Percentiles rank a stretch among this genome's conserved stretches.
Evolutionary conservation across 2,888 invertebrate species (phyloP).

Genomic region (Acrocyrtus sp.): DNA sequence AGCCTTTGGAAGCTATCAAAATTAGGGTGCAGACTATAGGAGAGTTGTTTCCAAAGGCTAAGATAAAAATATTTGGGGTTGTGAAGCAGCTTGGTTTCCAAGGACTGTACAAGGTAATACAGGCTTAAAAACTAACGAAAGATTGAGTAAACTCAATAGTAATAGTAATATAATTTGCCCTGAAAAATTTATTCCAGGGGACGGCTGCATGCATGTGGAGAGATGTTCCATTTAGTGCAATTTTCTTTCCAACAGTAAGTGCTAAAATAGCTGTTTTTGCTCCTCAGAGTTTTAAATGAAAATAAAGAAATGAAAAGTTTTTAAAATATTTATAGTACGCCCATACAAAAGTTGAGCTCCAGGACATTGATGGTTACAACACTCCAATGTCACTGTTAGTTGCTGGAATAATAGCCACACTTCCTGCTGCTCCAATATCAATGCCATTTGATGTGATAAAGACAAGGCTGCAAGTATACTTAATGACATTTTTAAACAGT

Average conservation of each 20-base stretch:
- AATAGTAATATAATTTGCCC: too few species aligned
- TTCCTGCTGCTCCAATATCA: conserved; percentile 69
- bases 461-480: conserved; percentile 65
- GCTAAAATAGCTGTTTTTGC: too few species aligned
- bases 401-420: conserved; percentile 67
- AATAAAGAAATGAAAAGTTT: not conserved
- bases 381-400: conserved; percentile 67
- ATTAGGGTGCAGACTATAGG: conserved; percentile 72
- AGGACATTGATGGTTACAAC: conserved; percentile 71
- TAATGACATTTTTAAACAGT: not conserved
- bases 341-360: conserved; percentile 69
- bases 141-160: not conserved
- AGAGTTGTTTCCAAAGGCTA: conserved; percentile 67
- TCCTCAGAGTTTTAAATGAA: too few species aligned
- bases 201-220: conserved; percentile 72
- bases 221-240: conserved; percentile 71
- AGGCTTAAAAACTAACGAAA: not conserved
- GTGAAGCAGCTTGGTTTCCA: conserved; percentile 71
- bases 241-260: conserved; percentile 70
- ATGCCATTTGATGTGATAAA: conserved; percentile 75
- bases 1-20: conserved; percentile 73
- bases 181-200: conserved; percentile 65
- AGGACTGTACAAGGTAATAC: conserved; percentile 71
- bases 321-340: conserved; percentile 66
- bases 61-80: conserved; percentile 68